Base-by-base conservation (phyloP, 2,113 vertebrate genomes). In the Bucco capensis region DNA sequence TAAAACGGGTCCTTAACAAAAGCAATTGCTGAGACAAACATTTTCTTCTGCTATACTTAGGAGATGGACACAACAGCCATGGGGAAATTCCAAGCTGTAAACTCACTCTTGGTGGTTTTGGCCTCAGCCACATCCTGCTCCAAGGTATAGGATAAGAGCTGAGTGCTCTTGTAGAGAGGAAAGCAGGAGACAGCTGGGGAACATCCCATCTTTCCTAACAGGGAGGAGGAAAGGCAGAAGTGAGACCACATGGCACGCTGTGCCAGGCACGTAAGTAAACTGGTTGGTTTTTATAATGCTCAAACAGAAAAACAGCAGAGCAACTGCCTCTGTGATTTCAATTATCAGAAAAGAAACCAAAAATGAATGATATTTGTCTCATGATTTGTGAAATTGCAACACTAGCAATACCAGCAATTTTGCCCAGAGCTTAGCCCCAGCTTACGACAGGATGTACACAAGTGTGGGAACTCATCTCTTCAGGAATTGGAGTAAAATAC, bases 81-180 rank as follows among this genome's bases (percentile, higher is more conserved):
- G 25, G 70, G 91, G 87, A 92, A 94, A 95, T 96, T 94, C 86
- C 88, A 90, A 84, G 70, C 61, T 92, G 57, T 7, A 94, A 82
- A 93, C 87, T 84, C 89, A 95, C 57, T 38, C 80, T 61, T 72
- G 24, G 70, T 90, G 92, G 90, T 90, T 95, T 91, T 90, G 23
- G 77, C 33, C 46, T 69, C 57, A 84, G 73, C 30, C 77, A 79
- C 66, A 84, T 94, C 66, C 80, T 92, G 70, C 58, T 90, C 57
- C 58, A 90, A 92, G 86, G 78, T 90, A 78, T n/a, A 73, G 46
- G 49, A 78, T 23, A 16, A 61, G 27, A 90, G 25, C 23, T n/a
- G 51, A 87, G 18, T 9, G 31, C 14, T 83, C 6, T 21, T 31
- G 21, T 5, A 72, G 16, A 58, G 28, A 46, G 28, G 10, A 60